These are phyloP conservation scores for Platycheirus rosarum DNA, from an alignment of 2,888 invertebrate species.

Conservation along the genomic window DNA sequence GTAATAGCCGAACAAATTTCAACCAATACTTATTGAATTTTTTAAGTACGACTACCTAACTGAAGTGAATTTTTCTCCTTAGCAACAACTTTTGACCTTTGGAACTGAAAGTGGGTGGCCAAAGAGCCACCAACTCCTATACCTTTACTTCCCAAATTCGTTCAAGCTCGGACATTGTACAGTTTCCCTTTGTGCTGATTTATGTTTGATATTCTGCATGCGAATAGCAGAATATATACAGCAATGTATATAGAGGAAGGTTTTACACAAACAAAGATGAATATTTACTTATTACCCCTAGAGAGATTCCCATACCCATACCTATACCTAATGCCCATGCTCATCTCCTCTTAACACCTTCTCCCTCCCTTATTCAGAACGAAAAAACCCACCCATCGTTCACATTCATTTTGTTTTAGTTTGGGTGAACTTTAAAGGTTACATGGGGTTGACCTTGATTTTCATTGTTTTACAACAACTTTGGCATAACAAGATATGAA, in stretches of 20 bases:
- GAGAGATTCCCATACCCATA: constrained; percentile 21
- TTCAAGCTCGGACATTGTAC: constrained; percentile 17
- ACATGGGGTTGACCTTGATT: constrained; percentile 61
- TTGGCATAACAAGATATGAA: constrained; percentile 28
- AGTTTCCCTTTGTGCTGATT: constrained; percentile 31
- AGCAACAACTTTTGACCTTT: constrained; percentile 61
- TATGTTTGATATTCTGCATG: constrained; percentile 21
- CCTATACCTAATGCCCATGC: too few species aligned
- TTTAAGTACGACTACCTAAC: too few species aligned
- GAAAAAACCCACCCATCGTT: neutral
- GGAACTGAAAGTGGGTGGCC: constrained; percentile 28
- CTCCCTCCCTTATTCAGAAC: neutral
- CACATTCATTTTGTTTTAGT: constrained; percentile 31
- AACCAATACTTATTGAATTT: too few species aligned
- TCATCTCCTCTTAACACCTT: neutral
- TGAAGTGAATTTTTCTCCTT: constrained; percentile 31
- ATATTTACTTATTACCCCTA: constrained; percentile 65
- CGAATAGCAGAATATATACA: neutral
- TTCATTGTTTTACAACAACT: constrained; percentile 58
- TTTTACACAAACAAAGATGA: constrained; percentile 46
- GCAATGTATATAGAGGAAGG: neutral
- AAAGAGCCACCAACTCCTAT: neutral
- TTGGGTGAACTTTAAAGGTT: constrained; percentile 63
- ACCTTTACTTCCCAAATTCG: constrained; percentile 11
- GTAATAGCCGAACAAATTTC: too few species aligned